phyloP scores from a whole-genome alignment of 2,888 invertebrate genomes.

The Deilephila elpenor region DNA sequence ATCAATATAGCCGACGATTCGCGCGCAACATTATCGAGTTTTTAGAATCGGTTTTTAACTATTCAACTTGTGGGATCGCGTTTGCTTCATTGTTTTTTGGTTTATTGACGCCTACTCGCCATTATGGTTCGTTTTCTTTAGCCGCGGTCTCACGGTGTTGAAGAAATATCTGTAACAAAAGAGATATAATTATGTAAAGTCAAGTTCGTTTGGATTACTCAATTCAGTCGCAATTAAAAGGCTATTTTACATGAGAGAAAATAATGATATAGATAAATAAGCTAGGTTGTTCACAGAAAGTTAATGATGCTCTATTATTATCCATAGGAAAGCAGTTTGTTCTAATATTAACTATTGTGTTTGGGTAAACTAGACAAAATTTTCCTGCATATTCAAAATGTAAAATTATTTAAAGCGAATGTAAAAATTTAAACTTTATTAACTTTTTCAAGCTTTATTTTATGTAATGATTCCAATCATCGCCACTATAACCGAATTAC shows the following conservation, averaged over 20 bases:
- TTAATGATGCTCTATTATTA: background rate
- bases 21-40: slow-evolving; percentile 38
- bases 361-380: too few relatives aligned
- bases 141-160: slow-evolving; percentile 54
- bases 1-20: slow-evolving; percentile 43
- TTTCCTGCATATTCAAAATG: too few relatives aligned
- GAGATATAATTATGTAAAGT: slow-evolving; percentile 24
- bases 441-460: too few relatives aligned
- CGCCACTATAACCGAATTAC: background rate
- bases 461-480: too few relatives aligned
- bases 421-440: too few relatives aligned
- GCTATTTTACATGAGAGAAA: slow-evolving; percentile 11
- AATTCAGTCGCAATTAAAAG: background rate
- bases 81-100: slow-evolving; percentile 60
- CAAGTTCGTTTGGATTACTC: slow-evolving; percentile 19
- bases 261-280: background rate
- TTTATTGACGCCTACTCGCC: slow-evolving; percentile 40
- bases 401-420: too few relatives aligned
- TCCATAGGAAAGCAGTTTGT: background rate
- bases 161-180: slow-evolving; percentile 74
- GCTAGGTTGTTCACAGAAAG: slow-evolving; percentile 10
- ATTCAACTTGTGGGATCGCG: slow-evolving; percentile 56
- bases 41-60: slow-evolving; percentile 65
- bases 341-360: background rate
- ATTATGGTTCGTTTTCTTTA: slow-evolving; percentile 53